Evolutionary conservation across 2,888 invertebrate genomes (phyloP), one percentile per base, ranked within the genome.

Genomic region (Micropterix aruncella): DNA sequence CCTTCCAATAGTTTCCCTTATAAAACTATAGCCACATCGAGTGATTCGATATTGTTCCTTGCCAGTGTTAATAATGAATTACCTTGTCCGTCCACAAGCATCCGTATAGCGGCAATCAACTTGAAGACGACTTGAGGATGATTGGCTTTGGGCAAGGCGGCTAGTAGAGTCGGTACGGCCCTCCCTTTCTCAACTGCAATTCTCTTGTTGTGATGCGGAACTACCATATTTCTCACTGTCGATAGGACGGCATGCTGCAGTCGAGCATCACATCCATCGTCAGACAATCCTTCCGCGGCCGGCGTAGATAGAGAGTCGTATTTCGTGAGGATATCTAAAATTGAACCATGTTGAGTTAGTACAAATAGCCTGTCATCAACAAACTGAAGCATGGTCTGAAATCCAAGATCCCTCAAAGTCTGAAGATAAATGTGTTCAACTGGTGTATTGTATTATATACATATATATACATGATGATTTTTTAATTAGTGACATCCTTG

Each of bases 1-100:
- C 37, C 38, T 7, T 15, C 16, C 5, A 7, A 38, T 38, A 38
- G 9, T 16, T 16, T 47, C 12, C 14, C n/a, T 9, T 16, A 4
- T 1, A 18, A 2, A 40, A 45, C 39, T 19, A 5, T 9, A 17
- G n/a, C n/a, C n/a, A n/a, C n/a, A n/a, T n/a, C n/a, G n/a, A 14
- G 14, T 5, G 42, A 43, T 18, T 27, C 14, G 18, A 37, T 37
- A 36, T 7, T 3, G 19, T 3, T 38, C 42, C 16, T 17, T 40
- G 2, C 14, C 42, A 36, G 16, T 9, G 12, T 40, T 12, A 27
- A 16, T 18, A 16, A 40, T 19, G 15, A 38, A 16, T 38, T 54
- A 83, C 84, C 79, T 70, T 87, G 85, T 18, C 86, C 86, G 62
- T 90, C 90, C 2, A 91, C 80, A 37, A 89, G 76, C 82, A 93